These are phyloP conservation scores for Diadophis punctatus DNA, from an alignment of 2,113 vertebrate species.

Conservation along the genomic window DNA sequence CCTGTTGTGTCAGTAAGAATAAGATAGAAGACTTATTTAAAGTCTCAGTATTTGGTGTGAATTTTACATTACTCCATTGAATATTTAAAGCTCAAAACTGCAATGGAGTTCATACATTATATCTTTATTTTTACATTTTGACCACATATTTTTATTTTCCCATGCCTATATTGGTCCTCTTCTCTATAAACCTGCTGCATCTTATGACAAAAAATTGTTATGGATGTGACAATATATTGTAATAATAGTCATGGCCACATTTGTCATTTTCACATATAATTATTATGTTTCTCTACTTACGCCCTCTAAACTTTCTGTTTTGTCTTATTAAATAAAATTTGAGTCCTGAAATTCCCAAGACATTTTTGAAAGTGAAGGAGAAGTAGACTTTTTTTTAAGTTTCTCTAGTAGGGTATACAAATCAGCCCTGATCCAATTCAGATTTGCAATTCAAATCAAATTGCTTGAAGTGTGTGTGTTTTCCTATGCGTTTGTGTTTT, in stretches of 20 bases:
- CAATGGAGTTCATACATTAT: not conserved
- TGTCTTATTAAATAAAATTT: not conserved
- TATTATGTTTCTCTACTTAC: not conserved
- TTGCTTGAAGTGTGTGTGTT: not conserved
- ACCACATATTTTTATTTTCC: not conserved
- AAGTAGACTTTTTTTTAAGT: not conserved
- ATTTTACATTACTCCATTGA: not conserved
- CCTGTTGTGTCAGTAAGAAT: not conserved
- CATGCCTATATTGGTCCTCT: not conserved
- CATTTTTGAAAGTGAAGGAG: not conserved
- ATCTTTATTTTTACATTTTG: not conserved
- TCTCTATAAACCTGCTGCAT: not conserved
- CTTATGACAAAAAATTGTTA: not conserved
- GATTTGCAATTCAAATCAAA: not conserved
- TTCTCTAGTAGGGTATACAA: not conserved
- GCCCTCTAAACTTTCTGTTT: not conserved
- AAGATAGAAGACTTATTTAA: not conserved
- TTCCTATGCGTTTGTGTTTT: not conserved
- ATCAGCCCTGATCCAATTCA: not conserved
- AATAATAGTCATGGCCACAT: not conserved
- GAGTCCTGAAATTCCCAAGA: not conserved
- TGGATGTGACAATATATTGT: not conserved
- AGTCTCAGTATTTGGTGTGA: not conserved
- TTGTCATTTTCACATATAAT: not conserved
- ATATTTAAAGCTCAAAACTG: not conserved